These are phyloP conservation scores for Solen grandis DNA, from an alignment of 1,140 invertebrate genomes.

Conservation along the genomic window DNA sequence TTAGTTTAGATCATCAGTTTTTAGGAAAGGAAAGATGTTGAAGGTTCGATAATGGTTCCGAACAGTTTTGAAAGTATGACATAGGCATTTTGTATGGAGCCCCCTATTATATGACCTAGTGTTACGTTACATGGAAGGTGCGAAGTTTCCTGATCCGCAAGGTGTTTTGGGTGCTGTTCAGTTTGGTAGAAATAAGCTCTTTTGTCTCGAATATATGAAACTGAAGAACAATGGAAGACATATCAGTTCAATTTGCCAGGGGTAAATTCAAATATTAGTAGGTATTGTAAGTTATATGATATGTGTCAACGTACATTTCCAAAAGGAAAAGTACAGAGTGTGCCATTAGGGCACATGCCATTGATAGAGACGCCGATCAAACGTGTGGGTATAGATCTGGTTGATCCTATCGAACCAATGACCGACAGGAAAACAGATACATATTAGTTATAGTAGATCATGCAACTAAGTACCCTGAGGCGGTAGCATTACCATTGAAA, in stretches of 20 bases:
- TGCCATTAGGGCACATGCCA: constrained; percentile 49
- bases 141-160: neutral
- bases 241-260: constrained; percentile 62
- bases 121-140: neutral
- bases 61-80: neutral
- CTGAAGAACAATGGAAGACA: neutral
- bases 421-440: no score
- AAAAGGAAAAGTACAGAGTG: constrained; percentile 54
- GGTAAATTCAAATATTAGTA: constrained; percentile 29
- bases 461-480: constrained; percentile 22
- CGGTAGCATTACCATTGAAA: constrained; percentile 23
- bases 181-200: neutral
- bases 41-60: neutral
- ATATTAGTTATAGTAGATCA: constrained; percentile 38
- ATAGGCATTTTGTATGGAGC: neutral
- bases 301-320: constrained; percentile 54
- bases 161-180: neutral
- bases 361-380: constrained; percentile 54
- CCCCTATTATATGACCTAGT: constrained; percentile 8
- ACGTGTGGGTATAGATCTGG: constrained; percentile 55
- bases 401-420: constrained; percentile 54
- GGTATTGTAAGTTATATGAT: constrained; percentile 59
- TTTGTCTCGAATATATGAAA: constrained; percentile 28
- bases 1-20: neutral
- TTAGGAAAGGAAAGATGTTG: neutral